A percentile compares a stretch with the other conserved stretches of the same genome.
These are phyloP conservation scores for Trigoniulus corallinus DNA, from an alignment of 1,140 invertebrate species.

Conservation along the genomic window DNA sequence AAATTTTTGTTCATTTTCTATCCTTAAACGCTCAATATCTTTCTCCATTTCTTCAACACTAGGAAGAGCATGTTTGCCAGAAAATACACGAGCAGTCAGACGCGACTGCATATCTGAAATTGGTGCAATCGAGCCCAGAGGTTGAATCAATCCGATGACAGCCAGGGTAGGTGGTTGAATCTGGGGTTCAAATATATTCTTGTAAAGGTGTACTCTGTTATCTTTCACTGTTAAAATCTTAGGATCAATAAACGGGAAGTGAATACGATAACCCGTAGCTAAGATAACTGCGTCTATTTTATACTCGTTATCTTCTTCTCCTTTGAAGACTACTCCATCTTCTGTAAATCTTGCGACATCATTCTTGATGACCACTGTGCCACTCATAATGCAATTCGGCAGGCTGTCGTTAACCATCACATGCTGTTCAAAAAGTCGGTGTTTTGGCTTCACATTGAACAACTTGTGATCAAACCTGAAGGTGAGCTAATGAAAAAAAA, in stretches of 20 bases:
- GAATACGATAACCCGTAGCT: background rate
- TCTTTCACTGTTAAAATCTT: conserved; percentile 15
- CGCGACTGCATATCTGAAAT: conserved; percentile 34
- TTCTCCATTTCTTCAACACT: background rate
- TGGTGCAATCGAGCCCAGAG: conserved; percentile 32
- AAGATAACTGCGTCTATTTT: conserved; percentile 2
- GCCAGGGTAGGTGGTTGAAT: conserved; percentile 24
- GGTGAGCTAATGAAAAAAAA: conserved; percentile 11
- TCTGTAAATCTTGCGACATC: conserved; percentile 23
- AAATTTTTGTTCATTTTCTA: background rate
- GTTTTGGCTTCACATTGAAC: conserved; percentile 29
- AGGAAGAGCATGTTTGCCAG: background rate
- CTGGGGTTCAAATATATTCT: conserved; percentile 29
- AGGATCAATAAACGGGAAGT: background rate
- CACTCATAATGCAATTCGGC: conserved; percentile 31
- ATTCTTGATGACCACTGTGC: conserved; percentile 27
- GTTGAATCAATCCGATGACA: conserved; percentile 35
- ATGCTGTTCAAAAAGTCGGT: conserved; percentile 30
- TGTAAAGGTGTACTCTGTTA: conserved; percentile 30
- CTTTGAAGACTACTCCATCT: conserved; percentile 24
- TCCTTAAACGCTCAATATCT: background rate
- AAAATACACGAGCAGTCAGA: conserved; percentile 20
- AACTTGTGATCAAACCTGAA: conserved; percentile 30
- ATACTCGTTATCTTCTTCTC: conserved; percentile 15
- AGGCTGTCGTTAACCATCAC: conserved; percentile 38